phyloP scores from a whole-genome alignment of 2,797 vertebrate species.

The Myripristis jacobus region DNA sequence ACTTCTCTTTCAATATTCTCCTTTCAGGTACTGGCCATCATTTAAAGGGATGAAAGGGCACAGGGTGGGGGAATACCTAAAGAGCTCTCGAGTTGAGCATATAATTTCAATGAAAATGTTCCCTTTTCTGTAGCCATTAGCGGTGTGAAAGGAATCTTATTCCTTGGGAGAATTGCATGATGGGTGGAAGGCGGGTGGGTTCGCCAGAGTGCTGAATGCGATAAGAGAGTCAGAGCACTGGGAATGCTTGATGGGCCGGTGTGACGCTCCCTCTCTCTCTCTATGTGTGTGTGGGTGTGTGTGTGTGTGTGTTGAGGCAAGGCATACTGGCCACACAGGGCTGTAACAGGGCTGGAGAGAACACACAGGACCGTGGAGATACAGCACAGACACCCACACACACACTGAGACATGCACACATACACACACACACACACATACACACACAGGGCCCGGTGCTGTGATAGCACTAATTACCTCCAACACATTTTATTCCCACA shows the following conservation, averaged over 20 bases:
- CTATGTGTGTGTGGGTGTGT: neutral
- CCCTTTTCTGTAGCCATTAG: constrained; percentile 83
- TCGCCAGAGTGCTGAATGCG: constrained; percentile 57
- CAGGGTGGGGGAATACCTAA: constrained; percentile 68
- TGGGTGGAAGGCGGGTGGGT: constrained; percentile 63
- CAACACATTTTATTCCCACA: constrained; percentile 68
- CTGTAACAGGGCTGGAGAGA: constrained; percentile 27
- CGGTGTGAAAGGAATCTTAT: constrained; percentile 78
- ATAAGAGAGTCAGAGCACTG: constrained; percentile 70
- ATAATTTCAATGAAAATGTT: constrained; percentile 86
- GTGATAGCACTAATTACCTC: constrained; percentile 76
- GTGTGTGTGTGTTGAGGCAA: constrained; percentile 7
- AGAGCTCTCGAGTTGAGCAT: constrained; percentile 77
- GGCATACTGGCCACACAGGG: constrained; percentile 18
- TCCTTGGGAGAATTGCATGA: constrained; percentile 78
- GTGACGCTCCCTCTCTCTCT: constrained; percentile 11
- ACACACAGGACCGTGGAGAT: constrained; percentile 2
- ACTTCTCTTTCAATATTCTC: constrained; percentile 51
- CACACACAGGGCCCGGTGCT: constrained; percentile 44
- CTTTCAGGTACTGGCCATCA: constrained; percentile 71
- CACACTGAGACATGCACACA: constrained; percentile 23
- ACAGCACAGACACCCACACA: neutral
- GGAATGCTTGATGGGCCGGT: constrained; percentile 65
- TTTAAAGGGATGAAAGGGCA: constrained; percentile 73
- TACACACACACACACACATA: constrained; percentile 12